Evolutionary conservation across 2,113 vertebrate species (phyloP).

Genomic region (Morone saxatilis): DNA sequence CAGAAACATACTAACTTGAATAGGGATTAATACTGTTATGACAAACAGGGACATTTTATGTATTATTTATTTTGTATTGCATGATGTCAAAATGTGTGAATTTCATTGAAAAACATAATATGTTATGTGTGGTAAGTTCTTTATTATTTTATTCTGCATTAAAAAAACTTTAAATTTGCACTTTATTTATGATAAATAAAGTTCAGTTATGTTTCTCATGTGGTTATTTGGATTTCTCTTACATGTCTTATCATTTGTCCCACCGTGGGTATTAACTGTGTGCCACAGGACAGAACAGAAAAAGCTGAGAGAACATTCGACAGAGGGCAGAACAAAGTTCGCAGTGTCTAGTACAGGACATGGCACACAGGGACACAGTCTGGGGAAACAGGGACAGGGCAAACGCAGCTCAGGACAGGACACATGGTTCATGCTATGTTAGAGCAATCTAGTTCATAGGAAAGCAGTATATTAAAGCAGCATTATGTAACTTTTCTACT

Average conservation of each 20-base stretch:
- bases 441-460: background rate
- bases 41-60: no score
- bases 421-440: background rate
- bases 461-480: background rate
- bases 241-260: background rate
- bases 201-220: background rate
- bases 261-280: background rate
- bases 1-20: no score
- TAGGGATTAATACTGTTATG: no score
- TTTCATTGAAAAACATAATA: no score
- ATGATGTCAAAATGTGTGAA: no score
- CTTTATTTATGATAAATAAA: no score
- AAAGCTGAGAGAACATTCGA: constrained; percentile 2
- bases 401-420: background rate
- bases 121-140: no score
- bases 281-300: constrained; percentile 8
- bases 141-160: no score
- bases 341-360: background rate
- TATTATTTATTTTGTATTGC: no score
- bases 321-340: constrained; percentile 4
- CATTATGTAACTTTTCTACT: no score
- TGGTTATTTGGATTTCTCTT: background rate
- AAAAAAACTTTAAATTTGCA: no score
- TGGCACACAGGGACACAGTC: background rate
- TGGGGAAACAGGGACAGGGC: background rate